A percentile compares a stretch with the other conserved stretches of the same genome.
phyloP scores from a whole-genome alignment of 2,888 invertebrate species.

The Ophion costatus region DNA sequence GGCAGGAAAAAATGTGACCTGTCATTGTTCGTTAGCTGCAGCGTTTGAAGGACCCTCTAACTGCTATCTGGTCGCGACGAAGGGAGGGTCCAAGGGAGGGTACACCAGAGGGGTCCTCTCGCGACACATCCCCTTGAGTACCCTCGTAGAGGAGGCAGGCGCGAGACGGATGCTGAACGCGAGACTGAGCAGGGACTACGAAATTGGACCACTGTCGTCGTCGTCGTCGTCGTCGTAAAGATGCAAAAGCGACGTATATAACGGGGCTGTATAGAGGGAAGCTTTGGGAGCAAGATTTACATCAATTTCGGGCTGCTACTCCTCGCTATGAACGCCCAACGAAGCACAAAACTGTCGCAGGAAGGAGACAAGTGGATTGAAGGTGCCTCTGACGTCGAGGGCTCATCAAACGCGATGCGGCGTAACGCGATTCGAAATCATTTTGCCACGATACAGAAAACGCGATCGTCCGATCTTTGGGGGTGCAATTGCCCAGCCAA shows the following conservation, averaged over 20 bases:
- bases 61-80: conserved; percentile 28
- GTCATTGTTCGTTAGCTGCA: conserved; percentile 14
- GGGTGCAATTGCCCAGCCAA: neutral
- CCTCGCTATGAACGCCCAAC: neutral
- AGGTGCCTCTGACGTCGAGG: conserved; percentile 56
- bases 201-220: conserved; percentile 38
- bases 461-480: conserved; percentile 2
- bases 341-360: conserved; percentile 29
- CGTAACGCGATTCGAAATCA: conserved; percentile 69
- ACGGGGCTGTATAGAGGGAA: neutral
- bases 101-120: too few relatives aligned
- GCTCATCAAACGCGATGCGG: conserved; percentile 67
- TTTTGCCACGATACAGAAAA: conserved; percentile 21
- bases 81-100: conserved; percentile 23
- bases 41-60: conserved; percentile 19
- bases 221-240: neutral
- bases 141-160: conserved; percentile 22
- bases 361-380: conserved; percentile 7
- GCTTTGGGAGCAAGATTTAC: conserved; percentile 4
- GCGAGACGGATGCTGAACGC: neutral
- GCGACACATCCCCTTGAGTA: neutral
- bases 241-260: conserved; percentile 1
- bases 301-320: neutral
- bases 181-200: conserved; percentile 8
- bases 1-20: neutral